These are phyloP conservation scores for Sebastolobus altivelis DNA, from an alignment of 2,797 vertebrate genomes.

Conservation along the genomic window DNA sequence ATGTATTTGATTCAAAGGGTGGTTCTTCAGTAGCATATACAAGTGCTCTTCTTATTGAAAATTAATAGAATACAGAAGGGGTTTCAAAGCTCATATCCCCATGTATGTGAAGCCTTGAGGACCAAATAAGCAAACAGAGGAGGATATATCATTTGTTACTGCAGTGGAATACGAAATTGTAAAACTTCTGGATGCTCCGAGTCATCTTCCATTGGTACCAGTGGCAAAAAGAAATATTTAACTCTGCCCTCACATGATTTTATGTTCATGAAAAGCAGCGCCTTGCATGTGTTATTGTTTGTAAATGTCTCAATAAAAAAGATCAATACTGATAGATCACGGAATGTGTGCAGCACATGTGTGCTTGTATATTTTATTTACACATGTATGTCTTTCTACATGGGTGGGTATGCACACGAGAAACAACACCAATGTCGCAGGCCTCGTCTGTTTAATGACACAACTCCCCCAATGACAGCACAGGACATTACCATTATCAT, in stretches of 20 bases:
- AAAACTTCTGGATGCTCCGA: not conserved
- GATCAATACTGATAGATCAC: not conserved
- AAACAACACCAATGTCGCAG: slow-evolving; percentile 70
- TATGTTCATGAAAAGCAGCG: not conserved
- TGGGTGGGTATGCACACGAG: slow-evolving; percentile 14
- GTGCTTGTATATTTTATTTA: not conserved
- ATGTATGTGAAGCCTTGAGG: not conserved
- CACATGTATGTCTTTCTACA: not conserved
- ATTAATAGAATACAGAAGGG: not conserved
- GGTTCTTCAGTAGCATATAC: not conserved
- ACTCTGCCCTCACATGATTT: too few species aligned
- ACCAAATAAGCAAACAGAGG: not conserved
- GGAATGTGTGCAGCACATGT: not conserved
- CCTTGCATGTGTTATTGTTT: not conserved
- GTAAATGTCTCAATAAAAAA: not conserved
- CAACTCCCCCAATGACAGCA: slow-evolving; percentile 58
- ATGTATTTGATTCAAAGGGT: not conserved
- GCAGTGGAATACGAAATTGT: not conserved
- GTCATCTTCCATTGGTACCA: not conserved
- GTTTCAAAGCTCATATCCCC: not conserved
- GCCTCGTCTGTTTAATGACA: slow-evolving; percentile 73
- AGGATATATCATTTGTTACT: slow-evolving; percentile 30
- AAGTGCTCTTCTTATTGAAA: not conserved
- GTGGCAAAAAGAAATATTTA: not conserved
- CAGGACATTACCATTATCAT: slow-evolving; percentile 69